These are phyloP conservation scores for Anastrepha ludens DNA, from an alignment of 1,140 invertebrate genomes.

Conservation along the genomic window DNA sequence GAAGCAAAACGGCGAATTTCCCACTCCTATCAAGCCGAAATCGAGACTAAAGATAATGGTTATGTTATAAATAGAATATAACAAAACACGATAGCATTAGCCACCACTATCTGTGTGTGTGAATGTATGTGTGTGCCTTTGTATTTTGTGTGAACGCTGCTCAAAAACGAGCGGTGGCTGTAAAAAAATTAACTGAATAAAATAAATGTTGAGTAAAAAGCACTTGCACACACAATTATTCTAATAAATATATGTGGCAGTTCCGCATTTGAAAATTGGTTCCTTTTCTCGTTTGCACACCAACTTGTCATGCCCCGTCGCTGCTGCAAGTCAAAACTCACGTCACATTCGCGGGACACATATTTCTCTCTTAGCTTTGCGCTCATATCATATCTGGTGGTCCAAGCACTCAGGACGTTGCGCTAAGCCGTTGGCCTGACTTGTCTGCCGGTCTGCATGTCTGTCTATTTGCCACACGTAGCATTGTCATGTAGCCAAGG, in stretches of 20 bases:
- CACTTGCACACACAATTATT: conserved; percentile 37
- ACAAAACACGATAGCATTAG: neutral
- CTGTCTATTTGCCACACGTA: conserved; percentile 5
- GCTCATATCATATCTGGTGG: conserved; percentile 3
- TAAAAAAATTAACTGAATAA: conserved; percentile 30
- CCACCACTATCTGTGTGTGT: neutral
- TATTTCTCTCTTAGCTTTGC: neutral
- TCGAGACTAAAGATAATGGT: conserved; percentile 35
- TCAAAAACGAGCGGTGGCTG: neutral
- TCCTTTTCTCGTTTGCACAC: conserved; percentile 40
- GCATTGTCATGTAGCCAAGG: neutral
- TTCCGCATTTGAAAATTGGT: conserved; percentile 55
- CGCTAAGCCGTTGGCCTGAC: neutral
- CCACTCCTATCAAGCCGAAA: conserved; percentile 60
- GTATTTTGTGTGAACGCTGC: neutral
- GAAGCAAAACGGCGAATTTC: conserved; percentile 40
- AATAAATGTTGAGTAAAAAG: conserved; percentile 22
- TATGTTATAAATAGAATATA: conserved; percentile 33
- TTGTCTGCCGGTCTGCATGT: neutral
- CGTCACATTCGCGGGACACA: neutral
- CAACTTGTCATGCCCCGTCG: conserved; percentile 23
- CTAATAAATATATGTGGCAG: conserved; percentile 32
- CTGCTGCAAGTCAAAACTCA: conserved; percentile 9
- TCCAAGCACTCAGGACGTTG: neutral
- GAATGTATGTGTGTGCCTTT: neutral